Percentiles rank a stretch among this genome's conserved stretches.
These are phyloP conservation scores for Octodon degus DNA, from an alignment of 2,113 vertebrate genomes.

Conservation along the genomic window DNA sequence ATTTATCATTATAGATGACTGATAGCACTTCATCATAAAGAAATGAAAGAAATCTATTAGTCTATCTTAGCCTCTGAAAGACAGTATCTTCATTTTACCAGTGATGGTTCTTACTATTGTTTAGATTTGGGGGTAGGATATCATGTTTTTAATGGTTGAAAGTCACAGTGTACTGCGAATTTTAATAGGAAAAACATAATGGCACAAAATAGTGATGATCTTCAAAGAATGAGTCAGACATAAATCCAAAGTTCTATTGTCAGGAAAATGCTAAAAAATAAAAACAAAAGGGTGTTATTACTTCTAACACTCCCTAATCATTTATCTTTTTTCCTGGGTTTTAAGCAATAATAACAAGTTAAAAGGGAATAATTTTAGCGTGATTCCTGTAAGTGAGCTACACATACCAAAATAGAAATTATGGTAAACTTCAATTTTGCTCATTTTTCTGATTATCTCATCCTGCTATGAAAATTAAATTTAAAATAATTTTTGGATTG, in stretches of 20 bases:
- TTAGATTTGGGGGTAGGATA: background rate
- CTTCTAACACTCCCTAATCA: constrained; percentile 18
- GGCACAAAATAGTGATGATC: background rate
- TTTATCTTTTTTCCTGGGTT: constrained; percentile 20
- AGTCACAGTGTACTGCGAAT: background rate
- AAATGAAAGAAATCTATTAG: background rate
- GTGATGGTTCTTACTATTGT: background rate
- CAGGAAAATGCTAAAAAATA: background rate
- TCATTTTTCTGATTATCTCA: background rate
- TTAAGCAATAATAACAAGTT: background rate
- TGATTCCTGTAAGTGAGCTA: background rate
- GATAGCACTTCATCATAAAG: background rate
- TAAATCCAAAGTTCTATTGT: background rate
- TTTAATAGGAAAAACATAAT: background rate
- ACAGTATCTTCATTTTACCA: background rate
- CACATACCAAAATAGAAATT: background rate
- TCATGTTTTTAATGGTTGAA: constrained; percentile 17
- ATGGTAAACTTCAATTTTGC: background rate
- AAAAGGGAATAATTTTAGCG: background rate
- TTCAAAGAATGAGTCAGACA: background rate
- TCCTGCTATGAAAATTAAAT: background rate
- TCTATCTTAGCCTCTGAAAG: background rate
- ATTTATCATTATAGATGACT: background rate
- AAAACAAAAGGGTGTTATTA: background rate
- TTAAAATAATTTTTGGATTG: background rate